Conservation (phyloP, 2,113 vertebrate genomes). For the Pelecanus crispus region DNA sequence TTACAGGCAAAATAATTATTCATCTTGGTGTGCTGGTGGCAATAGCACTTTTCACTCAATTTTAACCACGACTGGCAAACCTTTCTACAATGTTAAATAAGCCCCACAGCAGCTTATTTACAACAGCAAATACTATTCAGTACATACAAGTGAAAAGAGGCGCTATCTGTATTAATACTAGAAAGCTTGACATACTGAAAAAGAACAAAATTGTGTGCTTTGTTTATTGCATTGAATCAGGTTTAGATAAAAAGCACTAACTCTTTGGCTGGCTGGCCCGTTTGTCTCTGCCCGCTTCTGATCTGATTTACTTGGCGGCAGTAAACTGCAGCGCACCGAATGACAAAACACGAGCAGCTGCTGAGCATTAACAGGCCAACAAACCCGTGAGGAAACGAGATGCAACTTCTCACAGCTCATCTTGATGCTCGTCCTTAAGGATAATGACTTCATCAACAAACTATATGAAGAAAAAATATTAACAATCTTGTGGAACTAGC, state of each 20-base stretch:
- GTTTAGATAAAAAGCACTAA: not conserved
- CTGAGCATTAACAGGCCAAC: not conserved
- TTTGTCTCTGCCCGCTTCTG: not conserved
- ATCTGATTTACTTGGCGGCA: not conserved
- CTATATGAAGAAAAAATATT: not conserved
- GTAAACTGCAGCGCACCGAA: not conserved
- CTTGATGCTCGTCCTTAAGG: not conserved
- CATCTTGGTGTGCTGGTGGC: not conserved
- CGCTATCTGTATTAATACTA: not conserved
- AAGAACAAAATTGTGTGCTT: not conserved
- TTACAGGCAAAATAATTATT: not conserved
- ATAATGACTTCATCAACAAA: not conserved
- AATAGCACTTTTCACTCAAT: not conserved
- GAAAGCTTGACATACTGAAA: not conserved
- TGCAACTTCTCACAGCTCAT: not conserved
- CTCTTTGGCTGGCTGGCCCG: not conserved
- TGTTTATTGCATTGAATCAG: not conserved
- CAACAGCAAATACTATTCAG: not conserved
- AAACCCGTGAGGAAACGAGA: not conserved
- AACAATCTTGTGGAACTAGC: not conserved
- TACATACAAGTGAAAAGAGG: not conserved
- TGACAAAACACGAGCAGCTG: not conserved
- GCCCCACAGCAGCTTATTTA: not conserved
- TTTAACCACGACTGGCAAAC: not conserved
- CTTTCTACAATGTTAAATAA: not conserved